A percentile compares a stretch with the other conserved stretches of the same genome.
Conservation (phyloP, 2,888 invertebrate species). For the Brassicogethes aeneus region DNA sequence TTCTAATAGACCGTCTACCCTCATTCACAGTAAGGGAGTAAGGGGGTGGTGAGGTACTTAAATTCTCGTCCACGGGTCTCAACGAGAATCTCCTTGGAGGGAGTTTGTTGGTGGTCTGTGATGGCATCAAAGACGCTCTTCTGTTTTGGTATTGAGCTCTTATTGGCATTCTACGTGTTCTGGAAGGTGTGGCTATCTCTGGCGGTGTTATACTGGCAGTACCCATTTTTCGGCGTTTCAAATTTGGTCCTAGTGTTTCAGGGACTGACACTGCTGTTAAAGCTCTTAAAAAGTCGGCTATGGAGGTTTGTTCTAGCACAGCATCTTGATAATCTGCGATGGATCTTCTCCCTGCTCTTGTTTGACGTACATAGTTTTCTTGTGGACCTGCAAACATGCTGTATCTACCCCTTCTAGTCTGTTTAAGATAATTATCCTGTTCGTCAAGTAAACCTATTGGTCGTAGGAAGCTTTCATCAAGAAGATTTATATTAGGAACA, state of each 20-base stretch:
- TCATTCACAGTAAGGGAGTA: slow-evolving; percentile 11
- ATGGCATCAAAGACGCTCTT: slow-evolving; percentile 25
- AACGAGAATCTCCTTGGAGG: slow-evolving; percentile 25
- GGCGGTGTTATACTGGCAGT: slow-evolving; percentile 38
- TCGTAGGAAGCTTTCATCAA: too few species aligned
- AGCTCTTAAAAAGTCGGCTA: slow-evolving; percentile 75
- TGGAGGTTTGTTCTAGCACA: slow-evolving; percentile 70
- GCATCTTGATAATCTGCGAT: slow-evolving; percentile 40
- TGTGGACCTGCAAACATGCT: slow-evolving; percentile 35
- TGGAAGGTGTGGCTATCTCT: slow-evolving; percentile 7
- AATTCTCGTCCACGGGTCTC: slow-evolving; percentile 25
- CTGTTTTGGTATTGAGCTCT: slow-evolving; percentile 18
- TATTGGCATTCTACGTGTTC: slow-evolving; percentile 19
- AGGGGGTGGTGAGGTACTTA: slow-evolving; percentile 14
- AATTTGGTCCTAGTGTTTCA: slow-evolving; percentile 19
- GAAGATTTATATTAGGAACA: background rate
- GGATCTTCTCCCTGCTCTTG: slow-evolving; percentile 25
- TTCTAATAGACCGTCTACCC: slow-evolving; percentile 10
- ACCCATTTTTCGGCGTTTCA: slow-evolving; percentile 48
- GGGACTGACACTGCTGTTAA: slow-evolving; percentile 52
- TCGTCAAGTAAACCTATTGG: too few species aligned
- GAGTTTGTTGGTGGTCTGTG: slow-evolving; percentile 6
- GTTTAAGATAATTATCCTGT: background rate
- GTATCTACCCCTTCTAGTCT: slow-evolving; percentile 6
- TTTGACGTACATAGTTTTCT: slow-evolving; percentile 21